Conservation (phyloP, 2,113 vertebrate genomes). For the Telmatochromis brichardi region DNA sequence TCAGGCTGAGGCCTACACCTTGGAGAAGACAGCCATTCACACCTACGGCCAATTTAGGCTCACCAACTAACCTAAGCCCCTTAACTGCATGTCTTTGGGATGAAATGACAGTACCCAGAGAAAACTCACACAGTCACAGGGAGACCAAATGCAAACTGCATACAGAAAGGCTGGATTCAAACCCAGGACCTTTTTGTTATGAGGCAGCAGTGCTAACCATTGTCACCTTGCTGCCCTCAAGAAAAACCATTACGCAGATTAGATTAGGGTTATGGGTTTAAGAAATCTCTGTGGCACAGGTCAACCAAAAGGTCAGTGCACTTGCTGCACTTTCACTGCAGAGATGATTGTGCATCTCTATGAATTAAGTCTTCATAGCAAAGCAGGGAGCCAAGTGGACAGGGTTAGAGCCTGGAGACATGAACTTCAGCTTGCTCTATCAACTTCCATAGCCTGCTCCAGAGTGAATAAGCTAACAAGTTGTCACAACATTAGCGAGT, state of each 20-base stretch:
- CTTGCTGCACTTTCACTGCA: conserved; percentile 31
- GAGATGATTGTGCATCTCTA: conserved; percentile 49
- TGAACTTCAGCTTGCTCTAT: conserved; percentile 46
- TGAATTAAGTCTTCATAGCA: conserved; percentile 55
- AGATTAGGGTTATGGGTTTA: conserved; percentile 26
- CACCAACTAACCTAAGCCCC: not conserved
- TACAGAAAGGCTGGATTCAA: not conserved
- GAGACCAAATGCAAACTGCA: not conserved
- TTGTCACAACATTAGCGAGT: conserved; percentile 53
- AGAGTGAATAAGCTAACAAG: conserved; percentile 47
- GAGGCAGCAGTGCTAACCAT: not conserved
- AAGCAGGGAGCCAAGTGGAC: conserved; percentile 29
- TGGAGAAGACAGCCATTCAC: not conserved
- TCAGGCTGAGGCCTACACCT: not conserved
- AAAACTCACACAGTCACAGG: not conserved
- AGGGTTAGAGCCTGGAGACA: conserved; percentile 39
- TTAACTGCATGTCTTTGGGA: not conserved
- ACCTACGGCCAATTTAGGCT: not conserved
- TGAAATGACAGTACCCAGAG: not conserved
- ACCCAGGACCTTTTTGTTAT: not conserved
- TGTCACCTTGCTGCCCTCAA: not conserved
- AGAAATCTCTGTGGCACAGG: conserved; percentile 27
- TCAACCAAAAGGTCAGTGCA: conserved; percentile 21
- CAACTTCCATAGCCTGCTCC: conserved; percentile 40
- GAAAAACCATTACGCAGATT: not conserved